Conservation (phyloP, 2,113 vertebrate genomes). For the Apus apus region DNA sequence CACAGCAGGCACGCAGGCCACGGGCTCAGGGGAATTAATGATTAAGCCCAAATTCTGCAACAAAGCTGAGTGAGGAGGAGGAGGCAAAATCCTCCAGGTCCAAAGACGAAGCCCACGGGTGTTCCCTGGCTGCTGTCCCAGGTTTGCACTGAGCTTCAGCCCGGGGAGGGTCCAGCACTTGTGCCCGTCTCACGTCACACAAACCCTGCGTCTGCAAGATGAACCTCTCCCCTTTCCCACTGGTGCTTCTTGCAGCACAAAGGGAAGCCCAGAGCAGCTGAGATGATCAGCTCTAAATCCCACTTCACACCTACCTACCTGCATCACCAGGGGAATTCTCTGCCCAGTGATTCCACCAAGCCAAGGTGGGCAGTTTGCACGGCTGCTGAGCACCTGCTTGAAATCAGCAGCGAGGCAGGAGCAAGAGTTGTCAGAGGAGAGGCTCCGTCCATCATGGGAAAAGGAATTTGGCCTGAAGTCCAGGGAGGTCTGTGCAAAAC, state of each 20-base stretch:
- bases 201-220: accelerated
- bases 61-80: background rate
- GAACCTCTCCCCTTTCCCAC: background rate
- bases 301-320: background rate
- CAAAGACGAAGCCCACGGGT: background rate
- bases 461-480: background rate
- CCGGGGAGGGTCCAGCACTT: background rate
- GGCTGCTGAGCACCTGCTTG: background rate
- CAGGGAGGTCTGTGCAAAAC: background rate
- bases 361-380: too few relatives aligned
- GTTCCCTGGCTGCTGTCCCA: background rate
- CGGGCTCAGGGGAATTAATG: background rate
- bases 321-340: background rate
- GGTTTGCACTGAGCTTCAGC: background rate
- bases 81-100: background rate
- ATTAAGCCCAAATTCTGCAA: background rate
- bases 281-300: background rate
- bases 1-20: background rate
- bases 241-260: background rate
- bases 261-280: background rate
- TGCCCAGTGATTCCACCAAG: background rate
- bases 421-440: background rate
- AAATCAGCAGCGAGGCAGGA: background rate
- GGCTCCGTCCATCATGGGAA: too few relatives aligned
- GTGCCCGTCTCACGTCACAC: background rate